phyloP scores from a whole-genome alignment of 64 coral and sea anemone genomes.

The Stichodactyla helianthus region DNA sequence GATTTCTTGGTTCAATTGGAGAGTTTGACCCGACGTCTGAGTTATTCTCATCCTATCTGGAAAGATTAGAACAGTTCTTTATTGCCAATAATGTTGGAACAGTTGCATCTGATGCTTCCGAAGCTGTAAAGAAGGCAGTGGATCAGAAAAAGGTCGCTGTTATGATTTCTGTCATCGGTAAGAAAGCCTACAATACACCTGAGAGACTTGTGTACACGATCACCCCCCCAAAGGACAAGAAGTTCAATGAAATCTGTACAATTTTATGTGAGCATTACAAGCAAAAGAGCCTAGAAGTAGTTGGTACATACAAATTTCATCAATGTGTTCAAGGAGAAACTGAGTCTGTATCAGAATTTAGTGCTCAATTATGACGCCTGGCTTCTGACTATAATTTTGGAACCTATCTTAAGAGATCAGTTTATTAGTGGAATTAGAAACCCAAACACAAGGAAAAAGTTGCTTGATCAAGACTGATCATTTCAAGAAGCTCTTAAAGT shows the following conservation, averaged over 20 bases:
- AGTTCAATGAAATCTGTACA: constrained; percentile 31
- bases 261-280: constrained; percentile 51
- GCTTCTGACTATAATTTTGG: constrained; percentile 55
- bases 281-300: constrained; percentile 45
- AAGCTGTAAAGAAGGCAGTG: constrained; percentile 7
- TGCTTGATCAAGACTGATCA: constrained; percentile 37
- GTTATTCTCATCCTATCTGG: constrained; percentile 49
- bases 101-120: constrained; percentile 13
- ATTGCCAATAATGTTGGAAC: constrained; percentile 24
- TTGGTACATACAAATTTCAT: constrained; percentile 56
- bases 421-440: constrained; percentile 46
- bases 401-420: constrained; percentile 23
- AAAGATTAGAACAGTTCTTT: constrained; percentile 55
- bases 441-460: constrained; percentile 40
- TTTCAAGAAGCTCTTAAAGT: constrained; percentile 36
- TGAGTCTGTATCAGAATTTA: constrained; percentile 29
- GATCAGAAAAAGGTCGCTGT: constrained; percentile 45
- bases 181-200: constrained; percentile 31
- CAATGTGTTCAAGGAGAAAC: constrained; percentile 55
- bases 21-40: constrained; percentile 46
- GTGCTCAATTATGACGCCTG: constrained; percentile 43
- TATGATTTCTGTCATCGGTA: constrained; percentile 65
- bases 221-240: constrained; percentile 44
- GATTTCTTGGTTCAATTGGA: constrained; percentile 38
- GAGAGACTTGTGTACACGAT: constrained; percentile 49